phyloP scores from a whole-genome alignment of 2,113 vertebrate genomes.

The Phyllopteryx taeniolatus region DNA sequence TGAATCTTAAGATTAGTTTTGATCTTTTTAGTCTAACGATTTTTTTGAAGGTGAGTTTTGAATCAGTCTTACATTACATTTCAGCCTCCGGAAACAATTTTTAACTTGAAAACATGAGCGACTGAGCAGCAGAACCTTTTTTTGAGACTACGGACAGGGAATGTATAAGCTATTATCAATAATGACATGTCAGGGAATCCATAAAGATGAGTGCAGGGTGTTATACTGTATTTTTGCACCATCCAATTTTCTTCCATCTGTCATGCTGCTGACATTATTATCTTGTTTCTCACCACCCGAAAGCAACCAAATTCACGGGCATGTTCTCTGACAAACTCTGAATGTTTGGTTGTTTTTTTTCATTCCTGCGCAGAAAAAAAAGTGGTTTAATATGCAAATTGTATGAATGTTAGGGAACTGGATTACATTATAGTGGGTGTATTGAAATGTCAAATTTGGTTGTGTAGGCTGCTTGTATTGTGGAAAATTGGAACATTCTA shows the following conservation, averaged over 20 bases:
- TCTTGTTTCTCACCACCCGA: slow-evolving; percentile 3
- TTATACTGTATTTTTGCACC: neutral
- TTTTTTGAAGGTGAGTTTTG: neutral
- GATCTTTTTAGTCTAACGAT: neutral
- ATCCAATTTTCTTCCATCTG: slow-evolving; percentile 13
- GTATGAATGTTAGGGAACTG: slow-evolving; percentile 21
- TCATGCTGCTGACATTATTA: neutral
- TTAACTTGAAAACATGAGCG: neutral
- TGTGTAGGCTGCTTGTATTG: slow-evolving; percentile 39
- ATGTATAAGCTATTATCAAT: neutral
- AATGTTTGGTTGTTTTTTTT: slow-evolving; percentile 3
- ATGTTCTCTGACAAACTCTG: slow-evolving; percentile 8
- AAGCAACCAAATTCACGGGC: neutral
- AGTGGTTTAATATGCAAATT: slow-evolving; percentile 10
- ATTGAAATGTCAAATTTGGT: slow-evolving; percentile 51
- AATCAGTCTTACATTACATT: neutral
- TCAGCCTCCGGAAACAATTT: neutral
- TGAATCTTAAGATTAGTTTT: neutral
- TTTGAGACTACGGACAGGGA: neutral
- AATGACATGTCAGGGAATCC: neutral
- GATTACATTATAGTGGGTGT: slow-evolving; percentile 43
- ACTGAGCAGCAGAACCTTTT: neutral
- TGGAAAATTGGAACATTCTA: slow-evolving; percentile 34
- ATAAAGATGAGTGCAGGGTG: neutral
- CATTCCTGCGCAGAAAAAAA: neutral